Evolutionary conservation across 2,797 vertebrate genomes (phyloP).

Genomic region (Pseudotriccus pelzelni): DNA sequence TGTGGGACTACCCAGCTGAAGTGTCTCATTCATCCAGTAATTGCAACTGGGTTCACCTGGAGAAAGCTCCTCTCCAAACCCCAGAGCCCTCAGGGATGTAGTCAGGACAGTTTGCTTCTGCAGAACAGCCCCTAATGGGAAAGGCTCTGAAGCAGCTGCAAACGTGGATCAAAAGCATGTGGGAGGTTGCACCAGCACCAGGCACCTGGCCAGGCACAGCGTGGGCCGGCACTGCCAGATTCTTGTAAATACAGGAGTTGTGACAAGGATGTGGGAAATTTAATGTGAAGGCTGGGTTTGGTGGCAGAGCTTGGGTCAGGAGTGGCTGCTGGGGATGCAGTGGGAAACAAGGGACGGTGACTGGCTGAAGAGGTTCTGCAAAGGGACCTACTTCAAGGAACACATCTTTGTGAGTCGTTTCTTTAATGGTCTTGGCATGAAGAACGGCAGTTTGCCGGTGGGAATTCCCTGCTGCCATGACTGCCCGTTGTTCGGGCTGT

Average conservation of each 20-base stretch:
- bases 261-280: not conserved
- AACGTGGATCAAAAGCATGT: not conserved
- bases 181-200: not conserved
- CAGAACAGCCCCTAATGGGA: not conserved
- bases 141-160: not conserved
- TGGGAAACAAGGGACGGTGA: no score
- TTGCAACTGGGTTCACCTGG: not conserved
- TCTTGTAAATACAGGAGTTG: not conserved
- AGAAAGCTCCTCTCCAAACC: not conserved
- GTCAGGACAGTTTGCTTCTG: not conserved
- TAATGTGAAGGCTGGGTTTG: not conserved
- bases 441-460: not conserved
- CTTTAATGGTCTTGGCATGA: not conserved
- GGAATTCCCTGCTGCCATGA: not conserved
- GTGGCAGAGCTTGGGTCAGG: not conserved
- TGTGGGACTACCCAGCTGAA: not conserved
- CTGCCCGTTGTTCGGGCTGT: not conserved
- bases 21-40: not conserved
- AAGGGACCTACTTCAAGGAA: not conserved
- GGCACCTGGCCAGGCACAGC: not conserved
- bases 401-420: not conserved
- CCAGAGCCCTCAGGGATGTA: not conserved
- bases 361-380: not conserved
- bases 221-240: not conserved
- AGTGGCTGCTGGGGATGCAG: not conserved